phyloP scores from a whole-genome alignment of 2,888 invertebrate genomes.

The Monochamus alternatus region DNA sequence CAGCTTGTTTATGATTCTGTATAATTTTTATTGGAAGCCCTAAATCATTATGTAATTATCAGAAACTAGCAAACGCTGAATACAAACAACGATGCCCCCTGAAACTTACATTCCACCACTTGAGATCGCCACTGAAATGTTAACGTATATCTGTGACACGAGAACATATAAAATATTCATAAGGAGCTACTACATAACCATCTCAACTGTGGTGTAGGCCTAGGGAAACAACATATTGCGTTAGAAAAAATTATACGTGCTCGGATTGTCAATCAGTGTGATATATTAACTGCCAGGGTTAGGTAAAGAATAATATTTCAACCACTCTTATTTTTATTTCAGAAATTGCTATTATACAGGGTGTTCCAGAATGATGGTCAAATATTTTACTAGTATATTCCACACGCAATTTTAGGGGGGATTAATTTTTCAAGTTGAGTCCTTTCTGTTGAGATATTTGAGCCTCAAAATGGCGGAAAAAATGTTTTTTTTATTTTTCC shows the following conservation, averaged over 20 bases:
- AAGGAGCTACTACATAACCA: neutral
- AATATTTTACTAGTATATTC: too few species aligned
- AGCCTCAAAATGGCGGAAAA: too few species aligned
- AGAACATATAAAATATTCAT: neutral
- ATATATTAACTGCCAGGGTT: conserved; percentile 4
- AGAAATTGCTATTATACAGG: too few species aligned
- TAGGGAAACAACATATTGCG: neutral
- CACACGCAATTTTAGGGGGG: too few species aligned
- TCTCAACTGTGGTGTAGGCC: neutral
- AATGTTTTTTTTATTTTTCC: too few species aligned
- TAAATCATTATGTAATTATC: neutral
- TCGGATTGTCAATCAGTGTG: neutral
- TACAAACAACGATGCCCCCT: neutral
- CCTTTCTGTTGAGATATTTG: too few species aligned
- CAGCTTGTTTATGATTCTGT: too few species aligned
- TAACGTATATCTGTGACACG: neutral
- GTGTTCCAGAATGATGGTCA: too few species aligned
- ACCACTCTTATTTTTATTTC: too few species aligned
- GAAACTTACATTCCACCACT: neutral
- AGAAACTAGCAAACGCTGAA: neutral
- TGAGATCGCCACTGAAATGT: neutral
- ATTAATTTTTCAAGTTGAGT: too few species aligned
- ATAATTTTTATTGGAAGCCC: too few species aligned
- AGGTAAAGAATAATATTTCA: neutral
- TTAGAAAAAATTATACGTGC: conserved; percentile 10